Percentiles rank a stretch among this genome's conserved stretches.
Evolutionary conservation across 2,797 vertebrate genomes (phyloP).

Genomic region (Todus mexicanus): DNA sequence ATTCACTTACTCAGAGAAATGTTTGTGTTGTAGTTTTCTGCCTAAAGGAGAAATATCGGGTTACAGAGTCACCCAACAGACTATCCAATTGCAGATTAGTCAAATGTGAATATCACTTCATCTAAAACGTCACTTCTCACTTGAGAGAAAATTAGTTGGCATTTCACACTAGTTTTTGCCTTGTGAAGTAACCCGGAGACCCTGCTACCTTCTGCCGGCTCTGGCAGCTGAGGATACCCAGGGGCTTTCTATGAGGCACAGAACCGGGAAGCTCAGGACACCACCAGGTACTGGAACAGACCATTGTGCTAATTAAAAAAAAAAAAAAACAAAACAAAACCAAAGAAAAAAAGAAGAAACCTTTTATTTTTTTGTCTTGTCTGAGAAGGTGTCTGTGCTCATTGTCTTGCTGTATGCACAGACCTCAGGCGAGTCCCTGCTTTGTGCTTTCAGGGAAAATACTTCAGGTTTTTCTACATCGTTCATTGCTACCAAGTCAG

Average conservation of each 20-base stretch:
- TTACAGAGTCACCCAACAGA: neutral
- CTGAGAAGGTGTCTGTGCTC: neutral
- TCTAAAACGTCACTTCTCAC: neutral
- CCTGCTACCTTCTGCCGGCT: neutral
- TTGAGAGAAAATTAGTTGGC: neutral
- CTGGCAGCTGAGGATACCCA: neutral
- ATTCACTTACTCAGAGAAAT: neutral
- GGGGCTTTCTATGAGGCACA: neutral
- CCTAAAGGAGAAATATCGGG: neutral
- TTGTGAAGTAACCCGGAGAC: neutral
- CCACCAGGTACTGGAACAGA: neutral
- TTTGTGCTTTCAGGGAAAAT: neutral
- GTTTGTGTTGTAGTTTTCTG: neutral
- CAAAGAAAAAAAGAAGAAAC: neutral
- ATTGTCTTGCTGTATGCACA: neutral
- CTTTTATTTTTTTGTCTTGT: neutral
- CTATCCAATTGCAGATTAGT: neutral
- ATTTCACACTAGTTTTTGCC: neutral
- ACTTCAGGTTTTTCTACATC: neutral
- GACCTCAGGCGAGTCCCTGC: neutral
- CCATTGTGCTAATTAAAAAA: neutral
- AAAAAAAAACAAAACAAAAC: neutral
- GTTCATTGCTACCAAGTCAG: rapidly evolving
- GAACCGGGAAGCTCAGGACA: neutral
- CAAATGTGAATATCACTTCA: neutral